Evolutionary conservation across 1,140 invertebrate genomes (phyloP).

Genomic region (Oscheius sp.): DNA sequence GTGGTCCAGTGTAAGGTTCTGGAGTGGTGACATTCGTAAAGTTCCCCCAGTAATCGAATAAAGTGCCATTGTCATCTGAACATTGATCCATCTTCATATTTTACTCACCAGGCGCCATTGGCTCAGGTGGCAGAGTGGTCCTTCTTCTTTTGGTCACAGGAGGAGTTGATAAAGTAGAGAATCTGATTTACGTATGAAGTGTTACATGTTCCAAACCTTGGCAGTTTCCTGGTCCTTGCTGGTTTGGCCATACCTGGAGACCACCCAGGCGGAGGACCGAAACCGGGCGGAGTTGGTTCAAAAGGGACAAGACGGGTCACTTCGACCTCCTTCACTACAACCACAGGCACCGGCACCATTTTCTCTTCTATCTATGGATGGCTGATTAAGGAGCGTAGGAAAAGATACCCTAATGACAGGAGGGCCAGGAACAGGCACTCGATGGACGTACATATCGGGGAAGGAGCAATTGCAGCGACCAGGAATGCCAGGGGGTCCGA

Average conservation of each 20-base stretch:
- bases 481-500: slow-evolving; percentile 48
- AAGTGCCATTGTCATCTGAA: slow-evolving; percentile 10
- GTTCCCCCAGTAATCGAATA: slow-evolving; percentile 19
- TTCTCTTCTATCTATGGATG: slow-evolving; percentile 53
- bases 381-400: background rate
- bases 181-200: no score
- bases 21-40: slow-evolving; percentile 46
- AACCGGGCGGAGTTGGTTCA: slow-evolving; percentile 59
- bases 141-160: slow-evolving; percentile 20
- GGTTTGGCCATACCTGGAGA: slow-evolving; percentile 57
- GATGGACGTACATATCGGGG: slow-evolving; percentile 57
- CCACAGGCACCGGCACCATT: slow-evolving; percentile 58
- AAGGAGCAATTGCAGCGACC: slow-evolving; percentile 58
- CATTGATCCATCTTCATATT: background rate
- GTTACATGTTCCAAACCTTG: no score
- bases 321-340: slow-evolving; percentile 60
- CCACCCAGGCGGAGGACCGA: slow-evolving; percentile 56
- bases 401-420: slow-evolving; percentile 43
- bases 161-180: background rate
- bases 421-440: slow-evolving; percentile 55
- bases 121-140: slow-evolving; percentile 24
- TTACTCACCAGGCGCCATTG: slow-evolving; percentile 6
- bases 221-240: slow-evolving; percentile 42
- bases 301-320: slow-evolving; percentile 59
- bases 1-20: slow-evolving; percentile 50